Evolutionary conservation across 2,888 invertebrate species (phyloP).

Genomic region (Orthonychiurus folsomi): DNA sequence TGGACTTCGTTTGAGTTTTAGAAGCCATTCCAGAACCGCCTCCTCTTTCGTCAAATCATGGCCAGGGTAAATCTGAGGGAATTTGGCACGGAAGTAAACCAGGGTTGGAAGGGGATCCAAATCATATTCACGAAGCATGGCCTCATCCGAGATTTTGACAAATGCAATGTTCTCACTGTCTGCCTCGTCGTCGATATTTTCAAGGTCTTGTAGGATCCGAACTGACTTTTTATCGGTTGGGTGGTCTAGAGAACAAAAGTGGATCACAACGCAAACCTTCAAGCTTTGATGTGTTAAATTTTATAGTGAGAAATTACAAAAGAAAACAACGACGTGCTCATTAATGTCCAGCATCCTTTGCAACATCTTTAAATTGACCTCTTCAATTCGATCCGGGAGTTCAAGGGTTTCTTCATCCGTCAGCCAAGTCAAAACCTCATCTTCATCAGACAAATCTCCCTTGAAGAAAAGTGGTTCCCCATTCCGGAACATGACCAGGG

Average conservation of each 20-base stretch:
- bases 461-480: conserved; percentile 76
- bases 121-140: conserved; percentile 79
- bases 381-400: conserved; percentile 85
- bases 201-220: conserved; percentile 76
- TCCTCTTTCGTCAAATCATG: conserved; percentile 81
- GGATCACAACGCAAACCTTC: too few relatives aligned
- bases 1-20: conserved; percentile 69
- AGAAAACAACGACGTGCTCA: conserved; percentile 82
- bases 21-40: conserved; percentile 62
- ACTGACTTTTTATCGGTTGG: conserved; percentile 83
- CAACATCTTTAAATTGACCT: conserved; percentile 80
- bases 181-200: conserved; percentile 57
- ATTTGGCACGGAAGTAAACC: conserved; percentile 67
- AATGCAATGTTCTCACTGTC: conserved; percentile 86
- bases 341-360: conserved; percentile 80
- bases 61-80: conserved; percentile 77
- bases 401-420: conserved; percentile 83
- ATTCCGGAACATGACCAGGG: conserved; percentile 74
- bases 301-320: conserved; percentile 63
- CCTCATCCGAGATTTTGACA: conserved; percentile 81
- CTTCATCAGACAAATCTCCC: conserved; percentile 84
- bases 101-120: conserved; percentile 69
- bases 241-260: conserved; percentile 55
- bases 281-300: neutral
- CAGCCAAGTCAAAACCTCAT: conserved; percentile 81